Evolutionary conservation across 2,797 vertebrate genomes (phyloP), one percentile per base, ranked within the genome.

Genomic region (Austrolebias charrua): DNA sequence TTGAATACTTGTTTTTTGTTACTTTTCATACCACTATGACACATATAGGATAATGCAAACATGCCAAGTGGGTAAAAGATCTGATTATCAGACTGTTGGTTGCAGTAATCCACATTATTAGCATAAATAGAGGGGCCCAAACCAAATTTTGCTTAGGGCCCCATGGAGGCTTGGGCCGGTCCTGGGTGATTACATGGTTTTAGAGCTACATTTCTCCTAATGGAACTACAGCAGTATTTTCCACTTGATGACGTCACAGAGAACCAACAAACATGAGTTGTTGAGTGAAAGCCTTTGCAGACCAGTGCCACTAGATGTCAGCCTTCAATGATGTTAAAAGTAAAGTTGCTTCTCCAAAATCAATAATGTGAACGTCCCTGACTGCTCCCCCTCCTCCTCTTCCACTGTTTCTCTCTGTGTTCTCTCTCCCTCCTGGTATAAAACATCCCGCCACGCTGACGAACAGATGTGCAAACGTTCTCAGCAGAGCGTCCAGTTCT

Each of bases 301-400:
- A 49, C 1, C 11, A 10, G 13, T 3, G 51, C 87, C 90, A 89
- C 83, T 83, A 89, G 90, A 71, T 87, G 90, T 83, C 88, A 83
- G 65, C 66, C 45, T 24, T 58, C 4, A 58, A 78, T 53, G 66
- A 58, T 3, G 55, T 44, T 69, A 7, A 16, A 50, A 66, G 71
- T 82, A 85, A 91, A 90, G 88, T 90, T 90, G 49, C 57, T 75
- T 20, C 68, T 80, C 42, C 71, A 55, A 88, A 84, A 78, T 90
- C 72, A 44, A 43, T 53, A 56, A 50, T 24, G 55, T 75, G 77
- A 76, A 58, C 60, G 68, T 68, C 73, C 66, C 69, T 55, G 64
- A 50, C 60, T 45, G n/a, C 67, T 51, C 63, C 51, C 24, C 62
- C 58, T 49, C 59, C 62, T 35, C 42, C 40, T 15, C 48, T 53